Evolutionary conservation across 2,888 invertebrate species (phyloP).

Genomic region (Mythimna loreyi): DNA sequence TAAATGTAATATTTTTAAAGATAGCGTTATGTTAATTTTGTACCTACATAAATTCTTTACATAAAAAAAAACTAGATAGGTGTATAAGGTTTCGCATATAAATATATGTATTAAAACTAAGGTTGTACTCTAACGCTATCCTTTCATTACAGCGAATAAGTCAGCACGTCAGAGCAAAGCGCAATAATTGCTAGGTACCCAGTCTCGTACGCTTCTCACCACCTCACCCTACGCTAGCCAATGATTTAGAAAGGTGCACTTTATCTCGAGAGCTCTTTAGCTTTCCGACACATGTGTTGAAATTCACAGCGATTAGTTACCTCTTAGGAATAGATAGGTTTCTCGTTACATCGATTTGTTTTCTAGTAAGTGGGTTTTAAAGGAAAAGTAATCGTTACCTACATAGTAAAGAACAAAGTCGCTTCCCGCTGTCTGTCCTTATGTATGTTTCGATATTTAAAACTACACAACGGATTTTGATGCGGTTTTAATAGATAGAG

Average conservation of each 20-base stretch:
- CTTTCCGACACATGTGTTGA: constrained; percentile 31
- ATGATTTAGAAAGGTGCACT: constrained; percentile 71
- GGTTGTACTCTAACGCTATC: neutral
- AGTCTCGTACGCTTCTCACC: neutral
- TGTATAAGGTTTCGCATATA: too few species aligned
- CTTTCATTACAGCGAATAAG: constrained; percentile 7
- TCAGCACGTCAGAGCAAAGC: constrained; percentile 15
- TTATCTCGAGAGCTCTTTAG: constrained; percentile 45
- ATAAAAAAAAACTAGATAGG: too few species aligned
- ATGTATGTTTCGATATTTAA: too few species aligned
- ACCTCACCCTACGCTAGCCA: constrained; percentile 53
- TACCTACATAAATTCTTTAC: too few species aligned
- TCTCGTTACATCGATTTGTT: constrained; percentile 15
- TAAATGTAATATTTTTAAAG: too few species aligned
- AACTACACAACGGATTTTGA: too few species aligned
- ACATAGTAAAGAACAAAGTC: too few species aligned
- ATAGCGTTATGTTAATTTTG: too few species aligned
- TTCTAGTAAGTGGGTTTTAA: neutral
- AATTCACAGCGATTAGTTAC: constrained; percentile 36
- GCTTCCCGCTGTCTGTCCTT: too few species aligned
- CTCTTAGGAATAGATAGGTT: constrained; percentile 25
- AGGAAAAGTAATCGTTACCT: too few species aligned
- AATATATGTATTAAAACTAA: too few species aligned
- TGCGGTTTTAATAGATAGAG: too few species aligned
- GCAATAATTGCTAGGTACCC: constrained; percentile 36